Evolutionary conservation across 92 coral and sea anemone genomes (phyloP).

Genomic region (Hydrozoanthus gracilis): DNA sequence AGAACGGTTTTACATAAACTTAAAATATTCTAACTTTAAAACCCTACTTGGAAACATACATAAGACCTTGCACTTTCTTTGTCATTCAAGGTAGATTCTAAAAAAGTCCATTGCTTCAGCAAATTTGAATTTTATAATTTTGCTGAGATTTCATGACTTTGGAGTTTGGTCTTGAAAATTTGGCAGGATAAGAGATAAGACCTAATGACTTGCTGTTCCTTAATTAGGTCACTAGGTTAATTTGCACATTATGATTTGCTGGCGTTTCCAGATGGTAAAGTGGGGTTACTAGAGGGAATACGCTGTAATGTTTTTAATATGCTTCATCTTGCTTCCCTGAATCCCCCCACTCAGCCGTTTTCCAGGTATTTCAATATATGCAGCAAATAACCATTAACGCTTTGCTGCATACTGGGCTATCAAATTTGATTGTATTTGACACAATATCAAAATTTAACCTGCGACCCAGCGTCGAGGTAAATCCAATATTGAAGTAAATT

Average conservation of each 20-base stretch:
- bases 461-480: constrained; percentile 16
- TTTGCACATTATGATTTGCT: not conserved
- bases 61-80: no score
- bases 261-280: not conserved
- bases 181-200: not conserved
- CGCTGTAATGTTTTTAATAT: not conserved
- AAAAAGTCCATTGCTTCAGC: no score
- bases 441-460: not conserved
- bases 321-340: not conserved
- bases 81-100: no score
- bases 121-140: no score
- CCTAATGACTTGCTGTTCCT: not conserved
- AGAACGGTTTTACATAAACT: no score
- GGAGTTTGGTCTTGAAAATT: no score
- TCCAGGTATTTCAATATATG: not conserved
- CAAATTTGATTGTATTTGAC: not conserved
- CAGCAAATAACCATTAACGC: not conserved
- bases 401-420: not conserved
- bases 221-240: constrained; percentile 17
- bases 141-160: no score
- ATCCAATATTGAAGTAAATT: constrained; percentile 22
- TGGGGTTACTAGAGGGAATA: not conserved
- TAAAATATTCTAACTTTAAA: no score
- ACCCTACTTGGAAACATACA: no score
- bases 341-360: not conserved